phyloP scores from a whole-genome alignment of 2,797 vertebrate species.

The Sciurus vulgaris region DNA sequence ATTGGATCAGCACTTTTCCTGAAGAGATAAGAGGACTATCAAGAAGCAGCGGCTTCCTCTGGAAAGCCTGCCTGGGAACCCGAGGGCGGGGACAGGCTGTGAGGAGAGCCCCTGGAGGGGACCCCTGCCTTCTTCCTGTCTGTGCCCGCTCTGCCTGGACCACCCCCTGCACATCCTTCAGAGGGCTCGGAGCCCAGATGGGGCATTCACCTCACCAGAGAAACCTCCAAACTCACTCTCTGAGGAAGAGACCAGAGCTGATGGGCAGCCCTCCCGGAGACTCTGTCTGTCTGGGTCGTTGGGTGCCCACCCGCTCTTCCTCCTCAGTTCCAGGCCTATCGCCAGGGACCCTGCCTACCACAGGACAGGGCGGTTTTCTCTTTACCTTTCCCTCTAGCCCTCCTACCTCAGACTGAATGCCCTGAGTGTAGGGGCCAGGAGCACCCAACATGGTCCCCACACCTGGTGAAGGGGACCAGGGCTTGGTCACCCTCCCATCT shows the following conservation, averaged over 20 bases:
- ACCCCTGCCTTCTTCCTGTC: neutral
- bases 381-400: slow-evolving; percentile 75
- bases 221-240: neutral
- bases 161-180: neutral
- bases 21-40: slow-evolving; percentile 75
- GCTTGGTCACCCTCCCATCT: neutral
- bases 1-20: slow-evolving; percentile 77
- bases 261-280: neutral
- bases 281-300: neutral
- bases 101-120: neutral
- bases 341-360: neutral
- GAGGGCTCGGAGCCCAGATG: neutral
- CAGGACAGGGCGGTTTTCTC: neutral
- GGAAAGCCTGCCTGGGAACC: neutral
- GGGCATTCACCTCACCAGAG: neutral
- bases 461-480: neutral
- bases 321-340: neutral
- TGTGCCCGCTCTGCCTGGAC: neutral
- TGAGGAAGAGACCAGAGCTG: neutral
- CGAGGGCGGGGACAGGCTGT: neutral
- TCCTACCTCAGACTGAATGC: slow-evolving; percentile 28
- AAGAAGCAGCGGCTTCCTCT: slow-evolving; percentile 20
- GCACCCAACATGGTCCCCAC: neutral
- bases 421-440: neutral
- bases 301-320: neutral